phyloP scores from a whole-genome alignment of 1,140 invertebrate species.

The Bombus sibiricus region DNA sequence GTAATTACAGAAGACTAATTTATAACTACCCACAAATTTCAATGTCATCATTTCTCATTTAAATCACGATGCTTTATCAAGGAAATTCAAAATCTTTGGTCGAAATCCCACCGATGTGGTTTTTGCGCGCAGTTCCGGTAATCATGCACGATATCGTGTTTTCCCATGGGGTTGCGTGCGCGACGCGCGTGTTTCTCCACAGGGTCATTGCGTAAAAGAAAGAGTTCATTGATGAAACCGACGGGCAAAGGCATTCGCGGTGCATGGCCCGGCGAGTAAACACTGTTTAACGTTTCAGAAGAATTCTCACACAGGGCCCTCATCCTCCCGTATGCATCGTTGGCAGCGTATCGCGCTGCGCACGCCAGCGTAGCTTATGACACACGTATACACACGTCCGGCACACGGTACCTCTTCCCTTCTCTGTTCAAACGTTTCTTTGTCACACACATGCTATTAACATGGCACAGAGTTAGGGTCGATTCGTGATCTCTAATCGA shows the following conservation, averaged over 20 bases:
- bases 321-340: constrained; percentile 36
- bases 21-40: not conserved
- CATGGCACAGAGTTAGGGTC: constrained; percentile 37
- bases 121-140: not conserved
- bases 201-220: constrained; percentile 36
- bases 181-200: not conserved
- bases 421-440: constrained; percentile 26
- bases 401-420: constrained; percentile 39
- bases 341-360: constrained; percentile 69
- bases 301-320: constrained; percentile 54
- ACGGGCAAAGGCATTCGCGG: not conserved
- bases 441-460: constrained; percentile 36
- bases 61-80: not conserved
- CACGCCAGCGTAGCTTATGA: constrained; percentile 78
- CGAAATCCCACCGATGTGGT: not conserved
- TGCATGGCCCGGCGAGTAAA: constrained; percentile 35
- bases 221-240: constrained; percentile 49
- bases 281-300: constrained; percentile 54
- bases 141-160: not conserved
- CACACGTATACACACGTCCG: constrained; percentile 63
- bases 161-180: constrained; percentile 38
- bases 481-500: not conserved
- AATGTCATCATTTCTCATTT: not conserved
- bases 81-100: no score
- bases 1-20: not conserved